These are phyloP conservation scores for Chrysoperla carnea DNA, from an alignment of 1,140 invertebrate species.

Conservation along the genomic window DNA sequence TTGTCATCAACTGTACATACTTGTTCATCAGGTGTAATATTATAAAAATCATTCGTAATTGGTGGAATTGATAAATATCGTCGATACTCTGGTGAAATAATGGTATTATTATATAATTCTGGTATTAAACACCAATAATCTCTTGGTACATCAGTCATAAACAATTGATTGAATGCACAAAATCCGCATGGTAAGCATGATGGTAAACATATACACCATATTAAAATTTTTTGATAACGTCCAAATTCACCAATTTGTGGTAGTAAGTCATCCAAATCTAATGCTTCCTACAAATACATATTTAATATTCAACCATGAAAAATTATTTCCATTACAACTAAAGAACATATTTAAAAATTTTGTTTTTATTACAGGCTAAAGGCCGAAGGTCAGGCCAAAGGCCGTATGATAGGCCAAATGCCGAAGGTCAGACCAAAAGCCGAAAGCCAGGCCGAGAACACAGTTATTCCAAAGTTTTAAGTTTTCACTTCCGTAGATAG, in stretches of 20 bases:
- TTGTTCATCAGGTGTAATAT: too few species aligned
- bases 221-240: slow-evolving; percentile 64
- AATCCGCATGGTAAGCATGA: slow-evolving; percentile 78
- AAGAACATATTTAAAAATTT: neutral
- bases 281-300: slow-evolving; percentile 24
- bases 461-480: too few species aligned
- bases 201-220: slow-evolving; percentile 74
- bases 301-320: slow-evolving; percentile 1
- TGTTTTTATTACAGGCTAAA: neutral
- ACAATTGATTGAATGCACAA: slow-evolving; percentile 78
- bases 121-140: slow-evolving; percentile 65
- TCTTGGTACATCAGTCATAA: slow-evolving; percentile 58
- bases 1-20: too few species aligned
- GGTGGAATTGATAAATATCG: slow-evolving; percentile 44
- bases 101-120: slow-evolving; percentile 28
- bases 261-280: slow-evolving; percentile 68
- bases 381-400: too few species aligned
- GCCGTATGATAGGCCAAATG: too few species aligned
- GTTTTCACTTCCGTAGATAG: too few species aligned
- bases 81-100: slow-evolving; percentile 32
- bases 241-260: slow-evolving; percentile 77
- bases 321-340: neutral
- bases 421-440: too few species aligned
- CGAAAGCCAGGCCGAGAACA: too few species aligned
- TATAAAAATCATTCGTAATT: too few species aligned